phyloP scores from a whole-genome alignment of 2,797 vertebrate species.

The Phalloptychus januarius region DNA sequence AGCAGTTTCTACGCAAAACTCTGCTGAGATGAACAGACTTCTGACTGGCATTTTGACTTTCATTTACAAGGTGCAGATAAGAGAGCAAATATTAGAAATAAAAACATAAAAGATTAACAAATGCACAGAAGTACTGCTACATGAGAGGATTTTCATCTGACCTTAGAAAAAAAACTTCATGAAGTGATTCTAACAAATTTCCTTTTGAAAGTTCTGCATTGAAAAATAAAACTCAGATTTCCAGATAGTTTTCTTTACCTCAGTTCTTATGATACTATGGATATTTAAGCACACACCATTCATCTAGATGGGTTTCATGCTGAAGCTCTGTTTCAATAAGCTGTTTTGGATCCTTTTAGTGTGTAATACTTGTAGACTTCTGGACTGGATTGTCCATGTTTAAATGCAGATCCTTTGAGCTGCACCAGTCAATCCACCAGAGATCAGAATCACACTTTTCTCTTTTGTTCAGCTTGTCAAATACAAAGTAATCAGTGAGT shows the following conservation, averaged over 20 bases:
- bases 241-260: background rate
- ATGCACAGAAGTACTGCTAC: background rate
- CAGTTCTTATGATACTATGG: background rate
- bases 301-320: background rate
- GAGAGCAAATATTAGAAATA: constrained; percentile 12
- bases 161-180: background rate
- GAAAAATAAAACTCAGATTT: background rate
- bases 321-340: background rate
- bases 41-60: background rate
- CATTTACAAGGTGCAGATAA: background rate
- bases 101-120: background rate
- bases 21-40: background rate
- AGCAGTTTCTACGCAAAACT: background rate
- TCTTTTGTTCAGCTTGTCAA: background rate
- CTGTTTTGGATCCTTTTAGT: background rate
- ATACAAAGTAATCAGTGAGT: background rate
- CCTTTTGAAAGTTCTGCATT: background rate
- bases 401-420: background rate
- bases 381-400: background rate
- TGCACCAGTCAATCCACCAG: background rate
- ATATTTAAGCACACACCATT: background rate
- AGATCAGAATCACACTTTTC: background rate
- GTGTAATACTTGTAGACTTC: background rate
- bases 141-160: background rate
- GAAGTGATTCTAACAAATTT: background rate